Base-by-base conservation (phyloP, 2,113 vertebrate genomes). In the Oplegnathus fasciatus region DNA sequence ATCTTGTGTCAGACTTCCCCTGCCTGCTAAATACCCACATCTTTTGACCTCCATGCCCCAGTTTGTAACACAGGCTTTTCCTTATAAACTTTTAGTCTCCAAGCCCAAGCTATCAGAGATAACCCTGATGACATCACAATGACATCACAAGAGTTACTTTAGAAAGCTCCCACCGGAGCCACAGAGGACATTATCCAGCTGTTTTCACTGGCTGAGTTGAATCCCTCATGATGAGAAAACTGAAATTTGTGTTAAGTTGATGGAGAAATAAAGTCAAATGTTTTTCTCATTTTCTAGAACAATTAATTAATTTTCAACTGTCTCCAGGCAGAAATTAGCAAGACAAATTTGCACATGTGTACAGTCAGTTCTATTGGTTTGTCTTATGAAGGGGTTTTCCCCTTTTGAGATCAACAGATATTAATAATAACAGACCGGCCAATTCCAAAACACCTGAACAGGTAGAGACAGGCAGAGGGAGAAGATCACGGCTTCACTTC, bases 401-500 rank as follows among this genome's bases (percentile, higher is more conserved):
- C 13, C 1, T 17, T 22, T 18, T 58, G 28, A 58, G 24, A 37
- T 46, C 14, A n/a, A 26, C 28, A 48, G 15, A 50, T 55, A 10
- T 40, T 30, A 44, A 44, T 57, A 55, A 24, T 2, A 20, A 32
- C 42, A 40, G 9, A 32, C 8, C 9, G 40, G 24, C 6, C 55
- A 20, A 55, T 37, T 5, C 11, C 7, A 64, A n/a, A 50, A 50
- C 15, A 75, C 28, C 55, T 32, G 2, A 20, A 32, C 60, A 69
- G 65, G 57, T 26, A 13, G 13, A 64, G 48, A 15, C 48, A 70
- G 61, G 24, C 4, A 15, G 68, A 85, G 34, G 48, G 0, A 71
- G 30, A n/a, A 26, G 37, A 82, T 74, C 70, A 42, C 9, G 3
- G 57, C 77, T 67, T 61, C 60, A 61, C 65, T 62, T 64, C 58